These are phyloP conservation scores for Hypsibius dujardini DNA, from an alignment of 1,140 invertebrate genomes.

Conservation along the genomic window DNA sequence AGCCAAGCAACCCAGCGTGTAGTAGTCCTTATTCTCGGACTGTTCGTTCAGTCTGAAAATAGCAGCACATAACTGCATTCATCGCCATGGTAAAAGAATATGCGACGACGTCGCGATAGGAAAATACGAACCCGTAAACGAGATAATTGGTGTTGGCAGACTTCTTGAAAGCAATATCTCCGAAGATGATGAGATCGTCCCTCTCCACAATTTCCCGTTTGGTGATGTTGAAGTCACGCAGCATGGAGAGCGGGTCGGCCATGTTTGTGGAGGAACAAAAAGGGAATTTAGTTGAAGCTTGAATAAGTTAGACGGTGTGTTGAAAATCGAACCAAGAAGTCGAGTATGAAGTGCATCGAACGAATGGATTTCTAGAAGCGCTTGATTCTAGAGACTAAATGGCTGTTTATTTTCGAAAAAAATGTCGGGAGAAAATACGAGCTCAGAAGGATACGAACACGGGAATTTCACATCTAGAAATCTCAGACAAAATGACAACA, in stretches of 20 bases:
- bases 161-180: slow-evolving; percentile 94
- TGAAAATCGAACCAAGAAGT: too few species aligned
- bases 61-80: slow-evolving; percentile 10
- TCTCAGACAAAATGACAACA: too few species aligned
- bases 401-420: too few species aligned
- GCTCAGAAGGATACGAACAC: too few species aligned
- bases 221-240: slow-evolving; percentile 87
- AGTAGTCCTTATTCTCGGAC: slow-evolving; percentile 83
- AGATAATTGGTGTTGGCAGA: slow-evolving; percentile 94
- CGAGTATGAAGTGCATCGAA: too few species aligned
- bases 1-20: slow-evolving; percentile 82
- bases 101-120: slow-evolving; percentile 2
- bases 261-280: slow-evolving; percentile 37
- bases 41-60: slow-evolving; percentile 76
- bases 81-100: neutral
- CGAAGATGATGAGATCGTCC: slow-evolving; percentile 86
- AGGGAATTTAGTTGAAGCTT: too few species aligned
- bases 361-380: too few species aligned
- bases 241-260: slow-evolving; percentile 86
- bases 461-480: too few species aligned
- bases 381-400: too few species aligned
- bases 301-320: too few species aligned
- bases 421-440: too few species aligned
- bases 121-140: slow-evolving; percentile 70
- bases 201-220: slow-evolving; percentile 90